Percentiles rank a stretch among this genome's conserved stretches.
Conservation (phyloP, 2,888 invertebrate genomes). For the Aproaerema taeniolella region DNA sequence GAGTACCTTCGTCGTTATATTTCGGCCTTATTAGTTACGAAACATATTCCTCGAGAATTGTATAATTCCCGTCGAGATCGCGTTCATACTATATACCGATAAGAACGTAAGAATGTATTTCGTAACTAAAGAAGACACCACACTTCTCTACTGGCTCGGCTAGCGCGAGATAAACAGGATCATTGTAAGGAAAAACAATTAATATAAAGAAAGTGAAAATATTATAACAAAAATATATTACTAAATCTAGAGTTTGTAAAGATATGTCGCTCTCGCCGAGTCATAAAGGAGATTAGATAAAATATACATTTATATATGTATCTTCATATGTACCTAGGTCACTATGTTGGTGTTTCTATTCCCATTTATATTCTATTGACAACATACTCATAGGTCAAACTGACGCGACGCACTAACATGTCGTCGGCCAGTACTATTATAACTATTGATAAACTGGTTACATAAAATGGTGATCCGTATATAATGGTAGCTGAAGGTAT, state of each 20-base stretch:
- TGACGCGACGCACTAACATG: constrained; percentile 42
- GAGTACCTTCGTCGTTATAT: constrained; percentile 42
- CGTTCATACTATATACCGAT: constrained; percentile 27
- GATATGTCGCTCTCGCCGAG: constrained; percentile 47
- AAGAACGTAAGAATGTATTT: constrained; percentile 33
- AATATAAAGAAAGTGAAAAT: constrained; percentile 60
- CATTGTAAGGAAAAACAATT: constrained; percentile 45
- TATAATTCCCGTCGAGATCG: constrained; percentile 7
- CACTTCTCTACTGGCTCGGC: constrained; percentile 37
- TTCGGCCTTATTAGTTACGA: constrained; percentile 42
- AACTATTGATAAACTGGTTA: constrained; percentile 62
- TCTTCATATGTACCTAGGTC: constrained; percentile 55
- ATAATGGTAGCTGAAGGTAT: constrained; percentile 62
- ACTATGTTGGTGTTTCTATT: constrained; percentile 75
- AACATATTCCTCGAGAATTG: constrained; percentile 28
- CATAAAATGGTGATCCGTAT: constrained; percentile 49
- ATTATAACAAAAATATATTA: constrained; percentile 70
- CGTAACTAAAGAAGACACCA: constrained; percentile 41
- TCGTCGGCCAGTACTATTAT: constrained; percentile 48
- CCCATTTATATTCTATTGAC: constrained; percentile 63
- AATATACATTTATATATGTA: constrained; percentile 48
- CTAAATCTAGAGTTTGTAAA: constrained; percentile 54
- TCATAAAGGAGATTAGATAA: constrained; percentile 35
- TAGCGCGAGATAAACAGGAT: constrained; percentile 45
- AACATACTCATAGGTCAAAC: constrained; percentile 48